Conservation (phyloP, 2,888 invertebrate genomes). For the Melipona beecheii region DNA sequence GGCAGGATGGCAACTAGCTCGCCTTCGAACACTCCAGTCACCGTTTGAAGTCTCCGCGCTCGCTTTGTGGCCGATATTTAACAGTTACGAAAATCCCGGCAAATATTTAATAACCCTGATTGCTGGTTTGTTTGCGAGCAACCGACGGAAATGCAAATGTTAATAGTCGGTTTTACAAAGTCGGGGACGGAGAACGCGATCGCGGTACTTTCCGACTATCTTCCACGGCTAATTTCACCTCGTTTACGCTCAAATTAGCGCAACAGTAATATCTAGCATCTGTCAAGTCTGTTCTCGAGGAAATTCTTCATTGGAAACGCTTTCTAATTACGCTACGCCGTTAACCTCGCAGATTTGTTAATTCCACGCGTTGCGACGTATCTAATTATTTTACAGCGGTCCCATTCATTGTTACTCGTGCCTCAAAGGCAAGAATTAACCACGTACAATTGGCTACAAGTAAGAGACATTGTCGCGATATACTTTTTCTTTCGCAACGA, state of each 20-base stretch:
- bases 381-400: neutral
- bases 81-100: slow-evolving; percentile 51
- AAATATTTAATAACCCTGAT: slow-evolving; percentile 56
- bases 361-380: neutral
- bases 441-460: too few species aligned
- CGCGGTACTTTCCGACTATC: neutral
- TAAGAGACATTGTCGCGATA: too few species aligned
- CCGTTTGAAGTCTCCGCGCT: slow-evolving; percentile 39
- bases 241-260: neutral
- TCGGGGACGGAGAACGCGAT: too few species aligned
- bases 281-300: too few species aligned
- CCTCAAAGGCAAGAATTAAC: too few species aligned
- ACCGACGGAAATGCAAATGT: neutral
- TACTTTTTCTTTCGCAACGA: too few species aligned
- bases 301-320: neutral
- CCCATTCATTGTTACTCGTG: too few species aligned
- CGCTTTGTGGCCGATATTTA: slow-evolving; percentile 50
- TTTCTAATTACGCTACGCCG: neutral
- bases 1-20: slow-evolving; percentile 24
- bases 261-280: too few species aligned
- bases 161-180: neutral
- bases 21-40: slow-evolving; percentile 30
- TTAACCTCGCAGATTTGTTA: too few species aligned
- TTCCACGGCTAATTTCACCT: too few species aligned
- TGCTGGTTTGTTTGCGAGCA: slow-evolving; percentile 16